Base-by-base conservation (phyloP, 2,797 vertebrate species). In the Lacerta bilineata region DNA sequence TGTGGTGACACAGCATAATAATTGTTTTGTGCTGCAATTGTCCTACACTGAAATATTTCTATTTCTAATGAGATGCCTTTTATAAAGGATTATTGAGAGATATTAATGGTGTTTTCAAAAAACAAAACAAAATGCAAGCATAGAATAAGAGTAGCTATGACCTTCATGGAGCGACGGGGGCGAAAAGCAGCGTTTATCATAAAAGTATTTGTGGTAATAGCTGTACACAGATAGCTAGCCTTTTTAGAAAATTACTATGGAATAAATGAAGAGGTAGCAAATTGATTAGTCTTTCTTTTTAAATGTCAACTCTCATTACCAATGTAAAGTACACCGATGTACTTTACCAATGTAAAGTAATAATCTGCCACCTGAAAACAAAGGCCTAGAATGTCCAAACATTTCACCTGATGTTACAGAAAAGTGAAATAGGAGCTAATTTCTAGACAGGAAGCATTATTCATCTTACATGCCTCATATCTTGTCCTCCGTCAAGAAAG, bases 11-110 rank as follows among this genome's bases (percentile, higher is more conserved):
- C 68, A 91, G 71, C 29, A 0, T 91, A 87, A 91, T 76, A 46
- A 66, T 90, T 91, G 87, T 92, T 43, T 77, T 81, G 79, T 8
- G 20, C 83, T 90, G 27, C 66, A 82, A 91, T 61, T 94, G 83
- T 69, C 90, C 76, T 90, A 55, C 46, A 8, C 8, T 90, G 90
- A 88, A 90, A 91, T 68, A 79, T 55, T 29, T 50, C 59, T 77
- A 79, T 43, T 55, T 75, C 11, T 87, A 83, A 77, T 88, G 89
- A 93, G 33, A 64, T 90, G 43, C 33, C 55, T 93, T 91, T 89
- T 85, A 50, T 86, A 83, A 80, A 79, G n/a, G 2, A 85, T 90
- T 94, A 90, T 88, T 92, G 77, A 92, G 89, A 88, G 0, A 84
- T 77, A 66, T 23, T 87, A 81, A 33, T 87, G 91, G 59, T 88